phyloP scores from a whole-genome alignment of 1,140 invertebrate species.

The Mylabris phalerata region DNA sequence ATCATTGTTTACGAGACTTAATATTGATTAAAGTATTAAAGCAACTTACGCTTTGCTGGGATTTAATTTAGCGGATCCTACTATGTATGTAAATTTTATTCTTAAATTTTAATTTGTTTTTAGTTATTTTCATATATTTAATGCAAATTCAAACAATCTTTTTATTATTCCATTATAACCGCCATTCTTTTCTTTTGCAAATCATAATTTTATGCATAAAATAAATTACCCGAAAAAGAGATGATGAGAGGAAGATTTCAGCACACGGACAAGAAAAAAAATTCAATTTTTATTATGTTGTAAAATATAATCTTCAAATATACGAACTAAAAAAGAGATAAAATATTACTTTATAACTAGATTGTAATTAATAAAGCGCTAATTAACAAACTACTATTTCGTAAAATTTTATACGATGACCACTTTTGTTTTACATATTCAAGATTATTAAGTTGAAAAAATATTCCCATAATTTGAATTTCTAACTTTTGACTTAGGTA shows the following conservation, averaged over 20 bases:
- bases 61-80: slow-evolving; percentile 24
- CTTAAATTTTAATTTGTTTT: slow-evolving; percentile 30
- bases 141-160: slow-evolving; percentile 21
- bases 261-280: too few species aligned
- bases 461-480: too few species aligned
- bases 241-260: too few species aligned
- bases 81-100: slow-evolving; percentile 31
- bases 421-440: too few species aligned
- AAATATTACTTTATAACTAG: too few species aligned
- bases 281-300: too few species aligned
- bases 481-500: too few species aligned
- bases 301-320: too few species aligned
- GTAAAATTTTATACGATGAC: too few species aligned
- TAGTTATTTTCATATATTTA: slow-evolving; percentile 26
- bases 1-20: slow-evolving; percentile 30
- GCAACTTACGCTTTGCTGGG: slow-evolving; percentile 23
- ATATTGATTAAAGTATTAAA: slow-evolving; percentile 30
- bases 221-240: slow-evolving; percentile 10
- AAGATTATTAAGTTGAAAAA: too few species aligned
- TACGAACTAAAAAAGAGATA: too few species aligned
- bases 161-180: slow-evolving; percentile 19
- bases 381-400: slow-evolving; percentile 10
- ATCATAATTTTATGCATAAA: slow-evolving; percentile 20
- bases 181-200: slow-evolving; percentile 4
- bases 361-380: slow-evolving; percentile 12